Percentiles rank a stretch among this genome's conserved stretches.
Conservation (phyloP, 2,888 invertebrate species). For the Clanis bilineata region DNA sequence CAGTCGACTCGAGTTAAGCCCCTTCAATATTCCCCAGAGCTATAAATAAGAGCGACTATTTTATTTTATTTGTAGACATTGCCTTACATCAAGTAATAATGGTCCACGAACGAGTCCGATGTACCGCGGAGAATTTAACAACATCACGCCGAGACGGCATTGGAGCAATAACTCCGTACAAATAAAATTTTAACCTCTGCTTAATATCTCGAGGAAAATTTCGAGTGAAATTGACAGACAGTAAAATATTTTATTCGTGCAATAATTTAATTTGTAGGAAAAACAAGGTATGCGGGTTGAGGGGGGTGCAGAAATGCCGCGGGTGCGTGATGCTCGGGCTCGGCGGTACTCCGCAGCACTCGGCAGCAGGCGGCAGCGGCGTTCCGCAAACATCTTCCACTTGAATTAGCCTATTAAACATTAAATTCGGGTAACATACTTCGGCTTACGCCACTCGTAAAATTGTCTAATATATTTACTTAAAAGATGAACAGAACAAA, state of each 20-base stretch:
- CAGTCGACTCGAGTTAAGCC: constrained; percentile 10
- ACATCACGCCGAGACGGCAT: constrained; percentile 56
- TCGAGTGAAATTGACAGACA: constrained; percentile 77
- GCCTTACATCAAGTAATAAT: constrained; percentile 68
- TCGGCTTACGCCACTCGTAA: constrained; percentile 55
- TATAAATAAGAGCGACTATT: constrained; percentile 61
- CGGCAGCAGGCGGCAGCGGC: constrained; percentile 33
- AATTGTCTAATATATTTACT: constrained; percentile 34
- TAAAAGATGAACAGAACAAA: background rate
- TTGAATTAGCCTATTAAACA: constrained; percentile 78
- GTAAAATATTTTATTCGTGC: constrained; percentile 80
- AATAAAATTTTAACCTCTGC: constrained; percentile 81
- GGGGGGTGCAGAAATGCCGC: constrained; percentile 18
- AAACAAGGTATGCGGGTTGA: constrained; percentile 59
- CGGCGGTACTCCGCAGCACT: constrained; percentile 17
- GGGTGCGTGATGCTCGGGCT: constrained; percentile 23
- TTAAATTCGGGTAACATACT: constrained; percentile 67
- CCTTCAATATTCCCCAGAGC: constrained; percentile 24
- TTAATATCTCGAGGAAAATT: constrained; percentile 73
- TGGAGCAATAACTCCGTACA: constrained; percentile 64
- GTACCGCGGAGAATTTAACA: constrained; percentile 58
- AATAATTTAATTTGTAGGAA: constrained; percentile 80
- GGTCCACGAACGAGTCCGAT: constrained; percentile 53
- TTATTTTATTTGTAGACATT: constrained; percentile 70
- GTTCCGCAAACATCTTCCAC: constrained; percentile 70